These are phyloP conservation scores for Acanthurus tractus DNA, from an alignment of 2,797 vertebrate species.

Conservation along the genomic window DNA sequence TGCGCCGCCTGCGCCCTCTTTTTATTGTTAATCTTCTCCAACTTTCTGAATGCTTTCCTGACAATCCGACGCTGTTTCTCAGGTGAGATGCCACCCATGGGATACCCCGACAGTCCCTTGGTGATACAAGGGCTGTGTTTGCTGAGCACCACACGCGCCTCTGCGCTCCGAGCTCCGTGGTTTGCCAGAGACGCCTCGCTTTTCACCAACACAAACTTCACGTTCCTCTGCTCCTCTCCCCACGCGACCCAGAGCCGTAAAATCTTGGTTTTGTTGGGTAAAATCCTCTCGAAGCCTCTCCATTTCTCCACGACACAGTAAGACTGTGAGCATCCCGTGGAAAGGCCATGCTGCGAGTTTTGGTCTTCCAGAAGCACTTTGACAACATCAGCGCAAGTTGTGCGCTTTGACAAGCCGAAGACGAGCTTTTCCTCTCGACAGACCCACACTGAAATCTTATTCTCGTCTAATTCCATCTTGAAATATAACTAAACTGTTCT, in stretches of 20 bases:
- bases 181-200: slow-evolving; percentile 90
- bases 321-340: slow-evolving; percentile 78
- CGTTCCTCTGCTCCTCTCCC: slow-evolving; percentile 92
- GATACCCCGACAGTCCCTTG: slow-evolving; percentile 69
- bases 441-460: slow-evolving; percentile 94
- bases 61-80: slow-evolving; percentile 94
- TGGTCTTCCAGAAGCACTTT: slow-evolving; percentile 90
- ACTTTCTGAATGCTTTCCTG: slow-evolving; percentile 95
- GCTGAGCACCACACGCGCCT: slow-evolving; percentile 94
- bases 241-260: slow-evolving; percentile 93
- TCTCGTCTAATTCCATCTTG: slow-evolving; percentile 88
- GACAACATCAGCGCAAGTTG: slow-evolving; percentile 94
- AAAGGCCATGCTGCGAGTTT: slow-evolving; percentile 63
- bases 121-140: slow-evolving; percentile 84
- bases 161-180: slow-evolving; percentile 91
- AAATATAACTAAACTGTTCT: background rate
- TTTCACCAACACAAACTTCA: slow-evolving; percentile 93
- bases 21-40: slow-evolving; percentile 94
- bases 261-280: slow-evolving; percentile 93
- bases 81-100: slow-evolving; percentile 81
- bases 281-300: slow-evolving; percentile 93
- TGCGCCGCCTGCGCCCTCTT: slow-evolving; percentile 80
- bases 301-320: slow-evolving; percentile 97
- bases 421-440: slow-evolving; percentile 95
- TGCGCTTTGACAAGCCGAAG: slow-evolving; percentile 92